Percentiles rank a stretch among this genome's conserved stretches.
Evolutionary conservation across 2,888 invertebrate genomes (phyloP).

Genomic region (Leptinotarsa peninsularis): DNA sequence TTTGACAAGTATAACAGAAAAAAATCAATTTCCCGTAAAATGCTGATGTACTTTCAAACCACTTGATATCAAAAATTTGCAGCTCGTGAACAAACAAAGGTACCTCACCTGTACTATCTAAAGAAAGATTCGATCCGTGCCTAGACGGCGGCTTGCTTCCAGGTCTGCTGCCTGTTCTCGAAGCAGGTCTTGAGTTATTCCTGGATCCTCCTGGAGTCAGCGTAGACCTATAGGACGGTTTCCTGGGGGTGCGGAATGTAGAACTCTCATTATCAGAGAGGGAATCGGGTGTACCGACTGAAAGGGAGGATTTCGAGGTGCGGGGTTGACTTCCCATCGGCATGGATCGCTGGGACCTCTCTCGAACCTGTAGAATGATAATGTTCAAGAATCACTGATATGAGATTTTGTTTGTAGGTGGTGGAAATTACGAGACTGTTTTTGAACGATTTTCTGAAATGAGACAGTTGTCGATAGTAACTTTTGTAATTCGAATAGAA

Average conservation of each 20-base stretch:
- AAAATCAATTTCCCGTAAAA: too few relatives aligned
- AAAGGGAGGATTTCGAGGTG: constrained; percentile 81
- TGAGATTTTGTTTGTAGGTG: not conserved
- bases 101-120: constrained; percentile 84
- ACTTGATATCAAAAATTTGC: too few relatives aligned
- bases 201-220: constrained; percentile 82
- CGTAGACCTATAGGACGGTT: constrained; percentile 77
- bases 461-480: not conserved
- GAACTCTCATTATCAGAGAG: constrained; percentile 88
- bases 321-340: constrained; percentile 81
- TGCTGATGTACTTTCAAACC: too few relatives aligned
- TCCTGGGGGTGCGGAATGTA: constrained; percentile 74
- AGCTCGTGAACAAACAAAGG: too few relatives aligned
- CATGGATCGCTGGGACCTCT: constrained; percentile 90
- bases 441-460: constrained; percentile 1
- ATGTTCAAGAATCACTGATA: not conserved
- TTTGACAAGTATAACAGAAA: too few relatives aligned
- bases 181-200: constrained; percentile 83
- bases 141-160: constrained; percentile 94
- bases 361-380: constrained; percentile 78
- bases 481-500: too few relatives aligned
- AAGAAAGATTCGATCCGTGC: constrained; percentile 90
- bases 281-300: constrained; percentile 90
- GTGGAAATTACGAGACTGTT: not conserved
- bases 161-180: constrained; percentile 85